Percentiles rank a stretch among this genome's conserved stretches.
Conservation (phyloP, 1,140 invertebrate species). For the Vanessa atalanta region DNA sequence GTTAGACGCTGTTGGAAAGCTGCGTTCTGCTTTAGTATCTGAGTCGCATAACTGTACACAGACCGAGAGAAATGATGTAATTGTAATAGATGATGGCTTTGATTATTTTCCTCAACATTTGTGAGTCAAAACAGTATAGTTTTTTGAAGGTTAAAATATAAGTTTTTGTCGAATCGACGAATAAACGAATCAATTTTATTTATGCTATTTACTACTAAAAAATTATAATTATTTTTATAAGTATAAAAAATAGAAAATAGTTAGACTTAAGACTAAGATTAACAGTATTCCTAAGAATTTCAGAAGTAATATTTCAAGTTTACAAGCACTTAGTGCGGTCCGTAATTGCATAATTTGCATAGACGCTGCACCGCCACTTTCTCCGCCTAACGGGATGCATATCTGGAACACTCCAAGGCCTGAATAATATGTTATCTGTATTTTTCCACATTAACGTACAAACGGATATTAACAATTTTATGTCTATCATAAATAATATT, state of each 20-base stretch:
- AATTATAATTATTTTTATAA: too few relatives aligned
- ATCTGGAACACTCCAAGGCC: slow-evolving; percentile 38
- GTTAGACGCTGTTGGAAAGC: slow-evolving; percentile 77
- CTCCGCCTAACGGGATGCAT: slow-evolving; percentile 64
- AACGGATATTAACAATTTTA: slow-evolving; percentile 14
- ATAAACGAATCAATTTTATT: too few relatives aligned
- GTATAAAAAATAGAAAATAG: too few relatives aligned
- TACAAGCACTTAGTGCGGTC: slow-evolving; percentile 6
- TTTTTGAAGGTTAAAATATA: not conserved
- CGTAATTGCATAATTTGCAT: slow-evolving; percentile 76
- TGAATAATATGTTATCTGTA: slow-evolving; percentile 33
- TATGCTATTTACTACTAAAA: too few relatives aligned
- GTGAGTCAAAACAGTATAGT: not conserved
- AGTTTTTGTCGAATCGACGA: too few relatives aligned
- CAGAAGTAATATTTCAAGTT: slow-evolving; percentile 6
- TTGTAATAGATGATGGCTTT: slow-evolving; percentile 49
- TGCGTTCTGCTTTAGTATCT: slow-evolving; percentile 69
- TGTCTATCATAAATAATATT: not conserved
- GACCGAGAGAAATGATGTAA: slow-evolving; percentile 71
- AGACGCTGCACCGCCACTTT: slow-evolving; percentile 67
- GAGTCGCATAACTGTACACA: slow-evolving; percentile 75
- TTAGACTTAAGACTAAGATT: too few relatives aligned
- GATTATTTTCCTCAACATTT: slow-evolving; percentile 26
- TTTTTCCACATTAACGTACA: slow-evolving; percentile 19
- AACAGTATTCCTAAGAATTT: slow-evolving; percentile 3